Percentiles rank a stretch among this genome's conserved stretches.
These are phyloP conservation scores for Gymnocypris eckloni DNA, from an alignment of 2,797 vertebrate species.

Conservation along the genomic window DNA sequence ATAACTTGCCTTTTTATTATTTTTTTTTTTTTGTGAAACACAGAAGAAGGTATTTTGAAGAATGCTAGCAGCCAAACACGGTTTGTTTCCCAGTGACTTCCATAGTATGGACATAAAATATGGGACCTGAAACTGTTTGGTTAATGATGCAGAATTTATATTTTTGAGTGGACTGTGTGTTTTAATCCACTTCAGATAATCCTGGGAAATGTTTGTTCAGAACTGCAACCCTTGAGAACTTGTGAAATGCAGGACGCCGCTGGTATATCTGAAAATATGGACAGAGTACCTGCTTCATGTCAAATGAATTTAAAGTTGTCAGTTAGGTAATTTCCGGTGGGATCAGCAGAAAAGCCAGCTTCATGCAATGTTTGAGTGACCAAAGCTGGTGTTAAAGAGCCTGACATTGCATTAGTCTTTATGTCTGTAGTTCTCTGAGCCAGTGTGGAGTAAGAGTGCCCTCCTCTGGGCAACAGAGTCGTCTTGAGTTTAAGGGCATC, in stretches of 20 bases:
- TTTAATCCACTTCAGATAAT: slow-evolving; percentile 4
- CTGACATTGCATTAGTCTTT: background rate
- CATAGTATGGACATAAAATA: background rate
- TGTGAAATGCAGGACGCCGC: background rate
- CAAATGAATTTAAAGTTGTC: slow-evolving; percentile 17
- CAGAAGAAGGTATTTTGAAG: background rate
- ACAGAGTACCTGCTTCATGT: slow-evolving; percentile 17
- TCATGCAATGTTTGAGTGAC: background rate
- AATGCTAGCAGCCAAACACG: background rate
- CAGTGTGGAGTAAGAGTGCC: slow-evolving; percentile 70
- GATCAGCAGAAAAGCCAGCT: slow-evolving; percentile 6
- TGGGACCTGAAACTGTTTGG: background rate
- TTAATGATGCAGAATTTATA: background rate
- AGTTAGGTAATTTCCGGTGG: slow-evolving; percentile 30
- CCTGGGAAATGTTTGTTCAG: slow-evolving; percentile 9
- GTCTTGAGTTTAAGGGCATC: background rate
- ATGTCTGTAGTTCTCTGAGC: background rate
- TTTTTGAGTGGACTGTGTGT: background rate
- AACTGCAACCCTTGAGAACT: background rate
- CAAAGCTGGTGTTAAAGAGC: slow-evolving; percentile 7
- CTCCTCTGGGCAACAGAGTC: slow-evolving; percentile 69
- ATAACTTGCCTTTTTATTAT: background rate
- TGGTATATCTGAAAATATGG: slow-evolving; percentile 20
- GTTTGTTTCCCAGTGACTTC: background rate
- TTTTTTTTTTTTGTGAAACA: background rate